phyloP scores from a whole-genome alignment of 2,888 invertebrate species.

The Schizotus pectinicornis region DNA sequence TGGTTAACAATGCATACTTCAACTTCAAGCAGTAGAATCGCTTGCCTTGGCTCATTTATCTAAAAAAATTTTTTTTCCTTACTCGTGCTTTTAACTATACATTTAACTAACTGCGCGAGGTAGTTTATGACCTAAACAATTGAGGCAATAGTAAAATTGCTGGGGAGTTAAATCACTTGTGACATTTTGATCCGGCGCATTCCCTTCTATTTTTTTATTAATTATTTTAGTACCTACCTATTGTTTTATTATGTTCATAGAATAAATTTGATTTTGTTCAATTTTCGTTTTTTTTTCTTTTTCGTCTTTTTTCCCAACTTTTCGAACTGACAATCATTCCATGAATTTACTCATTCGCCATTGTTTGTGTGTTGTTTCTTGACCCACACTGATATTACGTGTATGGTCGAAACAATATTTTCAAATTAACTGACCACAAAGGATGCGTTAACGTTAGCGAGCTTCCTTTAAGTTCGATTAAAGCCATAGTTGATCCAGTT shows the following conservation, averaged over 20 bases:
- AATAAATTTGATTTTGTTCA: neutral
- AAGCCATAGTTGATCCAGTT: too few relatives aligned
- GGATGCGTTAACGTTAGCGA: constrained; percentile 16
- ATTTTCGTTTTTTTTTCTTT: constrained; percentile 15
- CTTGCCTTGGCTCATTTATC: too few relatives aligned
- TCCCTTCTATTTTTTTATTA: neutral
- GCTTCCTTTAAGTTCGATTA: neutral
- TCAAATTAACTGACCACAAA: constrained; percentile 42
- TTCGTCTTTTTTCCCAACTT: constrained; percentile 21
- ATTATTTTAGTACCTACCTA: neutral
- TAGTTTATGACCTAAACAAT: too few relatives aligned
- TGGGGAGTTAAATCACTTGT: too few relatives aligned
- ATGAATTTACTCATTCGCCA: constrained; percentile 38
- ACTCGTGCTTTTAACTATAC: constrained; percentile 3
- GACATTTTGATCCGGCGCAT: neutral
- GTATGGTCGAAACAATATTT: constrained; percentile 48
- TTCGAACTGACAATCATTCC: constrained; percentile 20
- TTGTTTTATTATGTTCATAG: neutral
- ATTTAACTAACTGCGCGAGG: neutral
- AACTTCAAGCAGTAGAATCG: too few relatives aligned
- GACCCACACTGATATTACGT: constrained; percentile 50
- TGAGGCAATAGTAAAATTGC: too few relatives aligned
- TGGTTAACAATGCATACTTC: too few relatives aligned
- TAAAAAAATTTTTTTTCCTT: too few relatives aligned
- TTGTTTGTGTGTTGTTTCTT: constrained; percentile 49